A percentile compares a stretch with the other conserved stretches of the same genome.
phyloP scores from a whole-genome alignment of 1,140 invertebrate species.

The Ooceraea biroi region DNA sequence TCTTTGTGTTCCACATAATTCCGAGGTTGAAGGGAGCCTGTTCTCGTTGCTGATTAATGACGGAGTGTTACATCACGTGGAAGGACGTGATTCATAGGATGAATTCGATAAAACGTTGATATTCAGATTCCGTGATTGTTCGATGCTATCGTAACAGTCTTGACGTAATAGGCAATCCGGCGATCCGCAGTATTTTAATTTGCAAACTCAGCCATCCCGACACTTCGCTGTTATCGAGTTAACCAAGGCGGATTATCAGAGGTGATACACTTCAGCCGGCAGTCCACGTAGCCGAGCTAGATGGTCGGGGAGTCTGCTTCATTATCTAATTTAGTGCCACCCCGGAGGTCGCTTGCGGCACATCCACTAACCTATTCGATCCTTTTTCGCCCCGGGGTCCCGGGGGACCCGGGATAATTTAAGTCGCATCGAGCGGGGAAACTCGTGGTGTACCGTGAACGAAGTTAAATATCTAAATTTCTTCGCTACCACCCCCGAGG shows the following conservation, averaged over 20 bases:
- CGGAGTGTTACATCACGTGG: not conserved
- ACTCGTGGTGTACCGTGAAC: not conserved
- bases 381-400: conserved; percentile 37
- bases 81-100: not conserved
- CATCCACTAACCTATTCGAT: conserved; percentile 59
- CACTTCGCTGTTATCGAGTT: conserved; percentile 54
- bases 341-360: conserved; percentile 54
- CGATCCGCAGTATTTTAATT: conserved; percentile 24
- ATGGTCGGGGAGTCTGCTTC: conserved; percentile 26
- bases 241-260: conserved; percentile 55
- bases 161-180: not conserved
- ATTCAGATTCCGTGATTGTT: not conserved
- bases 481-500: conserved; percentile 17
- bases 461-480: conserved; percentile 61
- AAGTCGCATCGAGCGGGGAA: conserved; percentile 46
- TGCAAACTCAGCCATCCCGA: not conserved
- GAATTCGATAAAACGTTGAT: conserved; percentile 25
- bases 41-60: conserved; percentile 22
- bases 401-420: conserved; percentile 44
- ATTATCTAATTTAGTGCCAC: conserved; percentile 59
- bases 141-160: not conserved
- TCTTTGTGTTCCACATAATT: conserved; percentile 51
- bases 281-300: conserved; percentile 43
- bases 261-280: conserved; percentile 59
- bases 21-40: conserved; percentile 15